Conservation (phyloP, 2,113 vertebrate genomes). For the Propithecus coquereli region DNA sequence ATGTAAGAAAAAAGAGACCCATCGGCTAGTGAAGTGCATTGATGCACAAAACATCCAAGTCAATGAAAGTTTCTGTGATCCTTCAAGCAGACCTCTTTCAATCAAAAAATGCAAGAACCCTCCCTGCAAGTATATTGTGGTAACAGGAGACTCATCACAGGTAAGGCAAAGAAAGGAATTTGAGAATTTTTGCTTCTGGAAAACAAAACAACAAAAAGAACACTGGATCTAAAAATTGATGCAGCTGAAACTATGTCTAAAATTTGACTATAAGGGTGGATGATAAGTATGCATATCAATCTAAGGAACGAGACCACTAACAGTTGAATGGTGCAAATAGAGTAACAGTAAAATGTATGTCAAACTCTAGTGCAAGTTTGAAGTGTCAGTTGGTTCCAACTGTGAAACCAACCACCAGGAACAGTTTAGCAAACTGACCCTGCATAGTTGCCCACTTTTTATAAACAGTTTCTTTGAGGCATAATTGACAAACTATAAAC, state of each 20-base stretch:
- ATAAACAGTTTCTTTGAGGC: background rate
- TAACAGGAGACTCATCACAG: constrained; percentile 89
- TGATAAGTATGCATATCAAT: background rate
- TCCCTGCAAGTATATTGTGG: constrained; percentile 86
- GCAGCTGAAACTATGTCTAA: background rate
- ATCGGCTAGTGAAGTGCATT: constrained; percentile 84
- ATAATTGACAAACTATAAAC: background rate
- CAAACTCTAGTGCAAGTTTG: background rate
- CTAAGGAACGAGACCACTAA: background rate
- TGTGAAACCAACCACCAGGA: background rate
- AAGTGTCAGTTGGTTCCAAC: background rate
- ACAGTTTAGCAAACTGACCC: background rate
- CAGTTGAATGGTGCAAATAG: background rate
- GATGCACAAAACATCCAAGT: constrained; percentile 78
- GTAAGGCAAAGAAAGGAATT: constrained; percentile 75
- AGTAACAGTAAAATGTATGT: background rate
- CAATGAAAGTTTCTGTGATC: constrained; percentile 86
- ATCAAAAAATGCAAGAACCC: constrained; percentile 80
- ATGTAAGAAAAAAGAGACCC: constrained; percentile 82
- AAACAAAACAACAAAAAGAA: too few relatives aligned
- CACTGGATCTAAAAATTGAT: background rate
- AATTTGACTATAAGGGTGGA: background rate
- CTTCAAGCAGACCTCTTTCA: constrained; percentile 79
- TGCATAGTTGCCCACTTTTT: background rate
- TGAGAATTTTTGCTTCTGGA: background rate